Evolutionary conservation across 2,113 vertebrate species (phyloP), one percentile per base, ranked within the genome.

Genomic region (Silurus glanis): DNA sequence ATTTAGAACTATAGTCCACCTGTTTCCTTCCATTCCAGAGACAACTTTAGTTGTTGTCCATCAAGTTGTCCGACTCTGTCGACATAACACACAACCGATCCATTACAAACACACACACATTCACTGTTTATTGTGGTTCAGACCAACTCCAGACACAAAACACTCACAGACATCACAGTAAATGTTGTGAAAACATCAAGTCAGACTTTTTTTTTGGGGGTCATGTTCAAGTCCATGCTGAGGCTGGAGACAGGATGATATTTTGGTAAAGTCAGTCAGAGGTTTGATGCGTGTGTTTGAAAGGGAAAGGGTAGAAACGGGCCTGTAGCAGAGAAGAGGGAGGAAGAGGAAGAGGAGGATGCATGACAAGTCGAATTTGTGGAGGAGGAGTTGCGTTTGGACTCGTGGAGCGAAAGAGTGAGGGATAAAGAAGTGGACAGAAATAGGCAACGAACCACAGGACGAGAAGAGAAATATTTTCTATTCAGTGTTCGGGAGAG

Each of bases 161-260:
- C 19, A 5, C 21, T 51, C 69, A 3, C 72, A 75, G 72, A 53
- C 56, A 62, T n/a, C 10, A 49, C 69, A 58, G 19, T 21, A 64
- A 71, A 19, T 37, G 80, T 71, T 79, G 79, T 21, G 72, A 78
- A 89, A 90, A 89, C 82, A 71, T 6, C 90, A 90, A 88, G 90
- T 91, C 79, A 83, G 58, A 58, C 80, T 82, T 91, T 89, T 89
- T 83, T 87, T 90, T 90, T 56, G 19, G 74, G 85, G 83, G 83
- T 28, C 78, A 71, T 23, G 79, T 71, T 84, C 9, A 6, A 28
- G 55, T 74, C 61, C 47, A 58, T 16, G 55, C 9, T 2, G 83
- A 49, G 74, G 59, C 28, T 61, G 61, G 61, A 79, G 71, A 1
- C 69, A 53, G 76, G 55, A 56, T 88, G 82, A 83, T 84, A 79